phyloP scores from a whole-genome alignment of 2,797 vertebrate genomes.

The Alcedo quadribrachys region DNA sequence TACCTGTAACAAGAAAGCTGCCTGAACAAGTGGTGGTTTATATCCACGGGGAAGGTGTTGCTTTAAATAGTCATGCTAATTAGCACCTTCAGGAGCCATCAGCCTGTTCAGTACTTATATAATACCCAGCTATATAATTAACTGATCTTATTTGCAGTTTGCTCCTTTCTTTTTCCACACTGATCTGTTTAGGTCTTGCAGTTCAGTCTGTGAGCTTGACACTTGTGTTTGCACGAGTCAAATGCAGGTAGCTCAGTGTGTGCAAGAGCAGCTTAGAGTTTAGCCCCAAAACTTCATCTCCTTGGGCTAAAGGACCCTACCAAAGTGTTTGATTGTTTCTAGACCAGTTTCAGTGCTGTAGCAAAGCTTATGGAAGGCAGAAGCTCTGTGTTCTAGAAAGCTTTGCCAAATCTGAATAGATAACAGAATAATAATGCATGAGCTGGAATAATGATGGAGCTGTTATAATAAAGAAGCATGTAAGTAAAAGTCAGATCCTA shows the following conservation, averaged over 20 bases:
- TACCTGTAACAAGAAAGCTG: neutral
- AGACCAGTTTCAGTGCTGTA: neutral
- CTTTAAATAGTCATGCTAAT: constrained; percentile 31
- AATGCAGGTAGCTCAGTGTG: neutral
- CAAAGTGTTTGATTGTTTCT: neutral
- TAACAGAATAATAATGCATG: neutral
- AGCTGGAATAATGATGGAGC: neutral
- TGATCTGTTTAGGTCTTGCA: neutral
- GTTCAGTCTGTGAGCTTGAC: neutral
- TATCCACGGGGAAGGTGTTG: neutral
- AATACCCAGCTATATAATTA: constrained; percentile 23
- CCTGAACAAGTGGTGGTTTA: neutral
- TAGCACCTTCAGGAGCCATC: constrained; percentile 11
- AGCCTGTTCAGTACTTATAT: neutral
- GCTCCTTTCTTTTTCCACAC: neutral
- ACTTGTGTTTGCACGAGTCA: neutral
- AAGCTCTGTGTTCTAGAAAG: neutral
- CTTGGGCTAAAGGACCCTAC: neutral
- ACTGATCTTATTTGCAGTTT: constrained; percentile 3
- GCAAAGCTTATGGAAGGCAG: neutral
- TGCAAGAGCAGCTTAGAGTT: neutral
- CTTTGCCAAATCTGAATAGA: neutral
- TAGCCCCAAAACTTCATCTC: neutral
- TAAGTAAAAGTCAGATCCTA: neutral
- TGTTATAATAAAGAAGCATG: neutral